Evolutionary conservation across 2,888 invertebrate species (phyloP).

Genomic region (Caenorhabditis parvicauda): DNA sequence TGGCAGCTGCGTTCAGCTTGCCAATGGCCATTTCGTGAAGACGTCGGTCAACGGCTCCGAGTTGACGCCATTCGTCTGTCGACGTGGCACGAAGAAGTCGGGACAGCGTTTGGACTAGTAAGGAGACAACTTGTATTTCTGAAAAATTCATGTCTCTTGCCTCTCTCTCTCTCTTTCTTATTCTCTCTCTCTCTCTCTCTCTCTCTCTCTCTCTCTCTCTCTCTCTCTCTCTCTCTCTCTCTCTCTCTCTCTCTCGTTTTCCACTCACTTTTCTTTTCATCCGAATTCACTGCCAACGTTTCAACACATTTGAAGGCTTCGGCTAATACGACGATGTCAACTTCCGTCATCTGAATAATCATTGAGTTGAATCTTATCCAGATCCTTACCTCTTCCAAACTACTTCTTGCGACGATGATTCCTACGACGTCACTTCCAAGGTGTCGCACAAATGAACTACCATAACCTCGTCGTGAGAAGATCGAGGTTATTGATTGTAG

Average conservation of each 20-base stretch:
- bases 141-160: slow-evolving; percentile 68
- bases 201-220: neutral
- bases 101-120: slow-evolving; percentile 85
- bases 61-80: slow-evolving; percentile 59
- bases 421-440: slow-evolving; percentile 22
- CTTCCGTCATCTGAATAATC: slow-evolving; percentile 71
- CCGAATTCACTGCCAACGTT: slow-evolving; percentile 75
- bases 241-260: too few species aligned
- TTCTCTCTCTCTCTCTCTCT: neutral
- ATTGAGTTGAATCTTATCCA: too few species aligned
- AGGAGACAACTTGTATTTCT: slow-evolving; percentile 85
- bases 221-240: too few species aligned
- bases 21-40: slow-evolving; percentile 82
- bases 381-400: slow-evolving; percentile 11
- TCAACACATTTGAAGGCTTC: slow-evolving; percentile 78
- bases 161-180: slow-evolving; percentile 72
- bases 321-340: slow-evolving; percentile 74
- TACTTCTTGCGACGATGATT: slow-evolving; percentile 3
- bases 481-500: slow-evolving; percentile 78
- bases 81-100: slow-evolving; percentile 75
- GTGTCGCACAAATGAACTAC: slow-evolving; percentile 26
- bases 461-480: slow-evolving; percentile 75
- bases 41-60: slow-evolving; percentile 66
- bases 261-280: slow-evolving; percentile 70
- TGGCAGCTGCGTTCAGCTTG: slow-evolving; percentile 83